Conservation (phyloP, 2,113 vertebrate species). For the Rhinogobius similis region DNA sequence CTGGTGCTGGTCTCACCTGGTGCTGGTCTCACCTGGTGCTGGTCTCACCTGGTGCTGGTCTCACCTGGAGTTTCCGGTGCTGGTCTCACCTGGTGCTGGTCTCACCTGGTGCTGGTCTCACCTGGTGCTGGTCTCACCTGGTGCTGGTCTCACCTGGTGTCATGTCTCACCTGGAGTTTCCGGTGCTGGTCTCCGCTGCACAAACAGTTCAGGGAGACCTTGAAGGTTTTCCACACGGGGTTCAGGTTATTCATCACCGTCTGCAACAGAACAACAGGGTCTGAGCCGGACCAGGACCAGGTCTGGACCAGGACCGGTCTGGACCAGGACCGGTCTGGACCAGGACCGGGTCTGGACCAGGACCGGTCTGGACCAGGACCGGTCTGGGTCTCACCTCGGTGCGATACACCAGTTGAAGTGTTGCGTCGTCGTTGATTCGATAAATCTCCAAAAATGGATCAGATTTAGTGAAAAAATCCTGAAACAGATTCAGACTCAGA, state of each 20-base stretch:
- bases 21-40: too few relatives aligned
- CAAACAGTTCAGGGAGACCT: constrained; percentile 96
- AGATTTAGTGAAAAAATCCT: constrained; percentile 99
- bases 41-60: too few relatives aligned
- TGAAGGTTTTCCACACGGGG: constrained; percentile 97
- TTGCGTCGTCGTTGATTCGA: constrained; percentile 92
- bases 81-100: too few relatives aligned
- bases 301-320: background rate
- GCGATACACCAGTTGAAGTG: constrained; percentile 94
- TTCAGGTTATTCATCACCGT: constrained; percentile 99
- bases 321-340: background rate
- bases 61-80: too few relatives aligned
- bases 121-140: too few relatives aligned
- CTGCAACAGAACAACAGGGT: constrained; percentile 66
- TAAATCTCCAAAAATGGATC: constrained; percentile 98
- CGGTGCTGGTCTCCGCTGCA: constrained; percentile 88
- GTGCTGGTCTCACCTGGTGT: too few relatives aligned
- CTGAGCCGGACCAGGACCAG: background rate
- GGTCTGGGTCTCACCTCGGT: constrained; percentile 84
- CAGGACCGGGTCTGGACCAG: background rate
- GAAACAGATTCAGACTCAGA: constrained; percentile 34
- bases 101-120: too few relatives aligned
- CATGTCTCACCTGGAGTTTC: background rate
- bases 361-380: background rate
- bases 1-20: too few relatives aligned